Percentiles rank a stretch among this genome's conserved stretches.
These are phyloP conservation scores for Cynodonichthys magdalenae DNA, from an alignment of 2,797 vertebrate genomes.

Conservation along the genomic window DNA sequence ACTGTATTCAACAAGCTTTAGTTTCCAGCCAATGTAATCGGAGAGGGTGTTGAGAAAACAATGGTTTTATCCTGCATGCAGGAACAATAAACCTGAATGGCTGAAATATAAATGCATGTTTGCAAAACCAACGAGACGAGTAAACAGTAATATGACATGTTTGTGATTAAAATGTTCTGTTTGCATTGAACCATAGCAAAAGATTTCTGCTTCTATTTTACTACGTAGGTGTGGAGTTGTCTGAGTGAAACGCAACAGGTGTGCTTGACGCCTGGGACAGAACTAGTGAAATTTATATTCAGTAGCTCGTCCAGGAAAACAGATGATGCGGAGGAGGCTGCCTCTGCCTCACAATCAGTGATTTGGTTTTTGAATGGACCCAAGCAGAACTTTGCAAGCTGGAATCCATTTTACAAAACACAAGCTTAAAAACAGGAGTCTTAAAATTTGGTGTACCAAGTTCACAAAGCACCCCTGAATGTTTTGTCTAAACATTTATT, in stretches of 20 bases:
- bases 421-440: neutral
- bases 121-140: conserved; percentile 7
- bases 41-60: conserved; percentile 25
- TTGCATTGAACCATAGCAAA: conserved; percentile 2
- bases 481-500: neutral
- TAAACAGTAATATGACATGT: conserved; percentile 25
- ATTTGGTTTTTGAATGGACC: conserved; percentile 27
- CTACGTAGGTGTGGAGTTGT: conserved; percentile 33
- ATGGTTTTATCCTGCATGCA: conserved; percentile 5
- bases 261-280: conserved; percentile 41
- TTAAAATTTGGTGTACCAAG: neutral
- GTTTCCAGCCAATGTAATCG: conserved; percentile 27
- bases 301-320: conserved; percentile 56
- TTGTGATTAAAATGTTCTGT: conserved; percentile 9
- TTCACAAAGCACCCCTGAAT: neutral
- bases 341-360: conserved; percentile 40
- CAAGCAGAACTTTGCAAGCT: neutral
- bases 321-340: conserved; percentile 57
- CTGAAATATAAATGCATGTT: conserved; percentile 22
- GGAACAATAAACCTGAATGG: neutral
- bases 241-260: conserved; percentile 50
- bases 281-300: conserved; percentile 58
- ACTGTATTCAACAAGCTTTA: conserved; percentile 7
- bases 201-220: conserved; percentile 21
- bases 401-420: neutral